These are phyloP conservation scores for Poecilia wingei DNA, from an alignment of 2,797 vertebrate species.

Conservation along the genomic window DNA sequence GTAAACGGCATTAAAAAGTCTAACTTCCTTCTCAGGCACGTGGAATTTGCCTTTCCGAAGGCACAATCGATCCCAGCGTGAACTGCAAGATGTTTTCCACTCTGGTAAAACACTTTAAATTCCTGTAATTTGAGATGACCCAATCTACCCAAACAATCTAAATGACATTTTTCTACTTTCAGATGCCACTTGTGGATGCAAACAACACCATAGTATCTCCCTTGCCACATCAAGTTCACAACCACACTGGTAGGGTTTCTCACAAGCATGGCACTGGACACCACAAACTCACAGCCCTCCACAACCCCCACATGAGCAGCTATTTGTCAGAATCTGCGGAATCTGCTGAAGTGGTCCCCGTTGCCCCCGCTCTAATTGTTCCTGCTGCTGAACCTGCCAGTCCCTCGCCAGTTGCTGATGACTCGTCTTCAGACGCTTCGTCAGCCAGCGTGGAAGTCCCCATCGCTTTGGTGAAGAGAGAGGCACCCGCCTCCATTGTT, in stretches of 20 bases:
- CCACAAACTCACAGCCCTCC: constrained; percentile 73
- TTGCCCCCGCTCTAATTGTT: background rate
- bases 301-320: constrained; percentile 61
- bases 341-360: constrained; percentile 52
- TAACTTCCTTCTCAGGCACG: constrained; percentile 56
- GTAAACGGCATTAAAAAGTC: background rate
- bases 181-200: constrained; percentile 57
- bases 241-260: constrained; percentile 26
- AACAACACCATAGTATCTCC: constrained; percentile 31
- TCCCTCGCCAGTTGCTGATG: background rate
- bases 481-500: constrained; percentile 4
- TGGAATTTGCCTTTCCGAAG: constrained; percentile 73
- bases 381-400: background rate
- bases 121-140: background rate
- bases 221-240: constrained; percentile 33
- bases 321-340: constrained; percentile 69
- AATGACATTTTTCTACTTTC: background rate
- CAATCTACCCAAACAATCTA: background rate
- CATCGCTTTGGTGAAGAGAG: constrained; percentile 46
- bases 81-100: constrained; percentile 72
- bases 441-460: constrained; percentile 10
- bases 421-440: constrained; percentile 20
- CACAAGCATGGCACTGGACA: constrained; percentile 59
- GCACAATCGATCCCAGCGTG: constrained; percentile 42
- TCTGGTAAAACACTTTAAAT: constrained; percentile 61